Evolutionary conservation across 2,888 invertebrate genomes (phyloP).

Genomic region (Nomada hirtipes): DNA sequence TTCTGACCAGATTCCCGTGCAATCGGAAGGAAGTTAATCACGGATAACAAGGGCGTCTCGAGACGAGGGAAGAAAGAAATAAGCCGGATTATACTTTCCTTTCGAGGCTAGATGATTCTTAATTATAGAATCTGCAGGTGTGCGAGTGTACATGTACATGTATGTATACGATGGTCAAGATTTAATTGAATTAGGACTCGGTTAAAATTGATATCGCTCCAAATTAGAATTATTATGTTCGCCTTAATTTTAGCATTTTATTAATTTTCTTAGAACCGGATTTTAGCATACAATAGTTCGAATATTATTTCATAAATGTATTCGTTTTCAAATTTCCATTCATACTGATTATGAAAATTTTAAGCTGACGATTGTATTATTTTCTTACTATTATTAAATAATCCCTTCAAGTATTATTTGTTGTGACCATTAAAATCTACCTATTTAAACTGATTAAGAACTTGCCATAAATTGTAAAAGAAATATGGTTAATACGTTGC

Average conservation of each 20-base stretch:
- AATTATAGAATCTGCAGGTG: slow-evolving; percentile 61
- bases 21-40: slow-evolving; percentile 45
- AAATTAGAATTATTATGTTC: slow-evolving; percentile 8
- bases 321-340: neutral
- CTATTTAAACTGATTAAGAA: neutral
- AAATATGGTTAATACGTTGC: neutral
- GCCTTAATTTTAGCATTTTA: neutral
- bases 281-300: neutral
- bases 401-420: neutral
- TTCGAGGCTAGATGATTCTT: slow-evolving; percentile 58
- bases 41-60: slow-evolving; percentile 60
- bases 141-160: slow-evolving; percentile 17
- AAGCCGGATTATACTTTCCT: slow-evolving; percentile 66
- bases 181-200: slow-evolving; percentile 7
- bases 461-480: neutral
- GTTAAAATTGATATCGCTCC: slow-evolving; percentile 30
- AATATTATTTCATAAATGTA: neutral
- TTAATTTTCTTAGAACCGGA: too few species aligned
- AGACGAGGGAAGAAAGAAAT: slow-evolving; percentile 62
- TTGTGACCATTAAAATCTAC: neutral
- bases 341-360: neutral
- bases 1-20: slow-evolving; percentile 3
- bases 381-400: too few species aligned
- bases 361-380: too few species aligned
- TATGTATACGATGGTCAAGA: neutral